These are phyloP conservation scores for Boulengeromyrus knoepffleri DNA, from an alignment of 2,113 vertebrate genomes.

Conservation along the genomic window DNA sequence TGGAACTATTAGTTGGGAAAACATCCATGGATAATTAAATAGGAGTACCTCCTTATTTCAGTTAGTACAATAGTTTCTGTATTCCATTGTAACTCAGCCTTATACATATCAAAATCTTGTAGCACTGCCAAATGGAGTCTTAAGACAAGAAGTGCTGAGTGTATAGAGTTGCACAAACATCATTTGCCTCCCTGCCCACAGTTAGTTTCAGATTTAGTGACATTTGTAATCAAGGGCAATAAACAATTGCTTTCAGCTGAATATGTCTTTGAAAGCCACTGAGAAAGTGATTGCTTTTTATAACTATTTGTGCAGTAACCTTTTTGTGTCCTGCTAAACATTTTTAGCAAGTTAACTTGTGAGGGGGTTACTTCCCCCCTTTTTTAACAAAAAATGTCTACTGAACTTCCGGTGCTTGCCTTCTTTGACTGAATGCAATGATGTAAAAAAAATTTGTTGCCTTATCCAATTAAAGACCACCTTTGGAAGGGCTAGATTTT, in stretches of 20 bases:
- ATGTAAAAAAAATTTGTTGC: conserved; percentile 14
- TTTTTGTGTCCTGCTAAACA: conserved; percentile 35
- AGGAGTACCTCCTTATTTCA: background rate
- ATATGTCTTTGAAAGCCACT: conserved; percentile 5
- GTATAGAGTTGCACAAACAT: background rate
- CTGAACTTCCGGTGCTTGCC: conserved; percentile 9
- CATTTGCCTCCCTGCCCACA: background rate
- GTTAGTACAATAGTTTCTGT: background rate
- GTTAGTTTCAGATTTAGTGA: background rate
- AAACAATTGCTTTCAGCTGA: background rate
- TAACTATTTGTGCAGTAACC: background rate
- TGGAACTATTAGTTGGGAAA: conserved; percentile 3
- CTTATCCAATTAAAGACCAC: conserved; percentile 26
- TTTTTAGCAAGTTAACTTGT: conserved; percentile 31
- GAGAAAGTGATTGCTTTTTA: conserved; percentile 17
- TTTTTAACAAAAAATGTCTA: background rate
- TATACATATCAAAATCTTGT: background rate
- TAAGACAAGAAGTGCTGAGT: background rate
- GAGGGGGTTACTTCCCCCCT: background rate
- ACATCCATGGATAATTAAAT: background rate
- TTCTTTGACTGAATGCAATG: conserved; percentile 21
- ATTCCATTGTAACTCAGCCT: background rate
- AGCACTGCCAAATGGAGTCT: conserved; percentile 9
- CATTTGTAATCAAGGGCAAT: background rate
- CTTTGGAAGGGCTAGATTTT: conserved; percentile 25